A percentile compares a stretch with the other conserved stretches of the same genome.
Conservation (phyloP, 2,113 vertebrate species). For the Hyaena hyaena region DNA sequence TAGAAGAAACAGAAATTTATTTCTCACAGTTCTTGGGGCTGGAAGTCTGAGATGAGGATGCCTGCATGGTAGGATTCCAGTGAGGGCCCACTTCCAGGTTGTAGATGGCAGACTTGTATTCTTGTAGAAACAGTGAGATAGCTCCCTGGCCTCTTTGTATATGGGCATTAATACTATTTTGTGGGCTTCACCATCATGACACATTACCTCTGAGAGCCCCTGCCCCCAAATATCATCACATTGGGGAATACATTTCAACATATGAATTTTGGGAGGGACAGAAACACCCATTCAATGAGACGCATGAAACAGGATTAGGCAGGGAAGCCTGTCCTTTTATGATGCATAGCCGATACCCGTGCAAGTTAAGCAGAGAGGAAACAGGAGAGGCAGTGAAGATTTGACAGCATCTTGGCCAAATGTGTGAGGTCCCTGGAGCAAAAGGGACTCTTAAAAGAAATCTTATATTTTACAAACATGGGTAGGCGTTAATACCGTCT, state of each 20-base stretch:
- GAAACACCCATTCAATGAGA: background rate
- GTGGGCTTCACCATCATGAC: background rate
- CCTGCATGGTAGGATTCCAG: background rate
- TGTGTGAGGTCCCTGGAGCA: background rate
- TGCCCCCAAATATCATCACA: background rate
- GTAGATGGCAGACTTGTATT: background rate
- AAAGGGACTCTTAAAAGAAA: background rate
- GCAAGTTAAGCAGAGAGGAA: background rate
- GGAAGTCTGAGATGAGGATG: background rate
- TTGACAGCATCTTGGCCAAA: background rate
- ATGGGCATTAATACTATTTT: background rate
- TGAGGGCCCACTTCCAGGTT: background rate
- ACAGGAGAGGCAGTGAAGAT: background rate
- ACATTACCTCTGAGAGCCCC: background rate
- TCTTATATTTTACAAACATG: background rate
- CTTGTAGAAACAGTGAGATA: background rate
- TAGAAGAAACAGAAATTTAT: background rate
- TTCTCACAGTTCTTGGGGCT: background rate
- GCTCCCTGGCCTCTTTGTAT: background rate
- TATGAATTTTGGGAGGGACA: background rate
- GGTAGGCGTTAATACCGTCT: background rate
- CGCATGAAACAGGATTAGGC: background rate
- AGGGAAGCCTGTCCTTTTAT: background rate
- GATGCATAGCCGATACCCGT: background rate
- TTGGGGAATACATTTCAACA: background rate